Evolutionary conservation across 2,888 invertebrate species (phyloP), one percentile per base, ranked within the genome.

Genomic region (Trachelus tabidus): DNA sequence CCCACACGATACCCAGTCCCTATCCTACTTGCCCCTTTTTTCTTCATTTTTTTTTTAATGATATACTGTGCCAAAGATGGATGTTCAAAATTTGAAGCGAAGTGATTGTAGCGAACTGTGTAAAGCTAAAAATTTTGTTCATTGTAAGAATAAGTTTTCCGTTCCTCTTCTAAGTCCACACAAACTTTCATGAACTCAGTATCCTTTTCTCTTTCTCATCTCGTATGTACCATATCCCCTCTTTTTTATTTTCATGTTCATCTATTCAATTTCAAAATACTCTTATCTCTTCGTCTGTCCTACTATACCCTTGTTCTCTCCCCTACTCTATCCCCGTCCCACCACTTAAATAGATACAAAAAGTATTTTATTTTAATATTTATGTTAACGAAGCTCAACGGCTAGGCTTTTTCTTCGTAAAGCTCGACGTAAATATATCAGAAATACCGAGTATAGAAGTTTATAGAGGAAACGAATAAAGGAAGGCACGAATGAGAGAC

Each of bases 61-160:
- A 89, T 83, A 83, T 87, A 89, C 84, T 88, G 88, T 89, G 89
- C 90, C 87, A 87, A 90, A 87, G 90, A 90, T 86, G 85, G 85
- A 88, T 88, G 87, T 89, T 89, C 87, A 87, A 89, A 88, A 88
- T 88, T 89, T 83, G 80, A 85, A 79, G 83, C 81, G 80, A 83
- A 84, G 81, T 82, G 77, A 85, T 83, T 73, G 75, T 80, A 80
- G 79, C 82, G 79, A 77, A 80, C 79, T 80, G 56, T 80, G 77
- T 34, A 79, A 81, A 84, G 83, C 83, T 86, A 81, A 82, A 83
- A 83, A 85, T 83, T 87, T 87, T 85, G 84, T 86, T 85, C 83
- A 83, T 83, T 71, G 35, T 76, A 76, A 76, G 76, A 34, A 71
- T 76, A 76, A 76, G 76, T 76, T 76, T 71, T 76, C 71, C 68